Conservation (phyloP, 2,888 invertebrate genomes). For the Chymomyza procnemis region DNA sequence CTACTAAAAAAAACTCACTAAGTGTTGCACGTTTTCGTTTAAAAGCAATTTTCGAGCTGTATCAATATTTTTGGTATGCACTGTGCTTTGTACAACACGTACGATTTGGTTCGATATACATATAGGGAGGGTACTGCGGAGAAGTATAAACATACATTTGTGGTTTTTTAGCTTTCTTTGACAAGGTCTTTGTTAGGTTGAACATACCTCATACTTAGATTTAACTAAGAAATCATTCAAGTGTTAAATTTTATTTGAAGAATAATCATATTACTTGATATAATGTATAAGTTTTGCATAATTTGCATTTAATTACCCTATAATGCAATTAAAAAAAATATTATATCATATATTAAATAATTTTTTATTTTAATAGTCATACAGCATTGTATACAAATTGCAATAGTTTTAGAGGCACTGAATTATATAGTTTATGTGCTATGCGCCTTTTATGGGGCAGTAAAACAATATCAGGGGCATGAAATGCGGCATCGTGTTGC, state of each 20-base stretch:
- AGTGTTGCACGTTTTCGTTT: too few relatives aligned
- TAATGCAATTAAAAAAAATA: conserved; percentile 25
- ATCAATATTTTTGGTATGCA: too few relatives aligned
- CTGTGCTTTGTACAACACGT: too few relatives aligned
- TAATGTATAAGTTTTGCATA: background rate
- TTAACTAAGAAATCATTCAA: conserved; percentile 26
- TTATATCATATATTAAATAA: background rate
- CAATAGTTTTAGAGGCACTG: conserved; percentile 3
- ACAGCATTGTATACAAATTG: conserved; percentile 12
- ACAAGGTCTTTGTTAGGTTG: conserved; percentile 18
- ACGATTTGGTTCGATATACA: too few relatives aligned
- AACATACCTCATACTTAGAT: background rate
- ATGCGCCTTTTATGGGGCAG: background rate
- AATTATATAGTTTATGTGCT: background rate
- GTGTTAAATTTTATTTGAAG: conserved; percentile 36
- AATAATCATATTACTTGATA: conserved; percentile 5
- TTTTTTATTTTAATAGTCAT: conserved; percentile 13
- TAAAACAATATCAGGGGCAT: background rate
- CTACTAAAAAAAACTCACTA: too few relatives aligned
- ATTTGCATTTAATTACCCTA: conserved; percentile 58
- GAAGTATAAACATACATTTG: background rate
- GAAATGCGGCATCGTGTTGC: background rate
- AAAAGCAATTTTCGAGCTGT: too few relatives aligned
- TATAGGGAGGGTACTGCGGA: too few relatives aligned
- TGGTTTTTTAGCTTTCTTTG: conserved; percentile 38